Evolutionary conservation across 2,888 invertebrate genomes (phyloP), one percentile per base, ranked within the genome.

Genomic region (Ecliptopera silaceata): DNA sequence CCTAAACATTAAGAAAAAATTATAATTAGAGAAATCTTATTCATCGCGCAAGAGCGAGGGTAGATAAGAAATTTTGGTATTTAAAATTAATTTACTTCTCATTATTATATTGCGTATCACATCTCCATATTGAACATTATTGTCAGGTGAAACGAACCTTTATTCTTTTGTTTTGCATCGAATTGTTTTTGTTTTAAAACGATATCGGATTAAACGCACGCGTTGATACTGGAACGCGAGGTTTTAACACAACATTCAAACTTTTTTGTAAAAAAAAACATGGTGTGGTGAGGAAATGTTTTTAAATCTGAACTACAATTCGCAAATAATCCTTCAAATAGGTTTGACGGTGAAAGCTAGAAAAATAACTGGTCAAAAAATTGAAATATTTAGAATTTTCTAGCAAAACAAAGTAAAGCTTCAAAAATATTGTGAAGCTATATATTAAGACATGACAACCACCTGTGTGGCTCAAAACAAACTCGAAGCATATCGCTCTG

Each of bases 101-200:
- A 15, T 2, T 13, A 26, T 26, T 26, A 42, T 42, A 10, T 22
- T 26, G 8, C 1, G 3, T 3, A 15, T 12, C 42, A 3, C 42
- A 10, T 11, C 31, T 8, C 26, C 36, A 46, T 29, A 10, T 18
- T 18, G 45, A 50, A 74, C 74, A 75, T 78, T 75, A 75, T 75
- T 65, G 70, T 61, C 58, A 67, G 62, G 60, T 71, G 67, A 39
- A 41, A 68, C 64, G 63, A 69, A 73, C 64, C 69, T 71, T 75
- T 78, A 69, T 75, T 77, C 71, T 70, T 75, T 77, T 74, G 66
- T 75, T 77, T 75, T 74, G 69, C 64, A 61, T 62, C 61, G 67
- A 58, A 58, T 58, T 29, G 48, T 45, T 49, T 58, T 54, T 43
- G 31, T 56, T 52, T 15, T 12, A 8, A 29, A 58, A 18, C 46